Conservation (phyloP, 30 jellyfish, hydroid and myxozoan genomes). For the Pelagia noctiluca region DNA sequence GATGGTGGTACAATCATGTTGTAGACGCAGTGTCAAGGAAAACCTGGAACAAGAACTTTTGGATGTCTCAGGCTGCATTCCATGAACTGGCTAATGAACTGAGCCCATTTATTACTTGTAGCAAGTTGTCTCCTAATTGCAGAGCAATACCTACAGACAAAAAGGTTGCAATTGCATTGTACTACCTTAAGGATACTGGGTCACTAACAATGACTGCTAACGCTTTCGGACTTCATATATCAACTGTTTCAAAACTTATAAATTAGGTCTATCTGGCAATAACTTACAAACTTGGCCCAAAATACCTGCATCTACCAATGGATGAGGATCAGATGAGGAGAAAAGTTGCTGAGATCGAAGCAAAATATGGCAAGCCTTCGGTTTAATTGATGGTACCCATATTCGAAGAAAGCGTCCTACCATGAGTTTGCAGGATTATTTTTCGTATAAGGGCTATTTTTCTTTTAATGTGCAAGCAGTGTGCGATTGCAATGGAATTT, state of each 20-base stretch:
- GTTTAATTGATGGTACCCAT: slow-evolving; percentile 79
- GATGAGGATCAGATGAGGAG: slow-evolving; percentile 3
- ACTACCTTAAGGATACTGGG: slow-evolving; percentile 66
- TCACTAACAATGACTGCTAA: slow-evolving; percentile 69
- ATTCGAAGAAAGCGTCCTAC: slow-evolving; percentile 52
- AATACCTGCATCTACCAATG: slow-evolving; percentile 12
- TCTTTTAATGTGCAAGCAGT: slow-evolving; percentile 66
- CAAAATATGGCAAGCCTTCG: slow-evolving; percentile 79
- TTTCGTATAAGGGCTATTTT: slow-evolving; percentile 41
- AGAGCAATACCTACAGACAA: slow-evolving; percentile 32
- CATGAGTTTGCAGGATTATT: slow-evolving; percentile 60
- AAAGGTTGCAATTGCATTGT: slow-evolving; percentile 40
- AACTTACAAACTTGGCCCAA: slow-evolving; percentile 25
- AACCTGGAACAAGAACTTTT: slow-evolving; percentile 25
- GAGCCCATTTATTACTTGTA: slow-evolving; percentile 14
- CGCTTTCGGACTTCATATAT: slow-evolving; percentile 37
- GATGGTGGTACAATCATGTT: no score
- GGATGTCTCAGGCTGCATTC: slow-evolving; percentile 35
- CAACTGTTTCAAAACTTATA: slow-evolving; percentile 38
- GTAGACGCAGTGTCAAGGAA: slow-evolving; percentile 1
- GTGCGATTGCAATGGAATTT: slow-evolving; percentile 49
- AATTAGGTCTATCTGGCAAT: slow-evolving; percentile 39
- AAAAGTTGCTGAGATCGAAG: slow-evolving; percentile 38
- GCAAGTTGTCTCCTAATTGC: slow-evolving; percentile 34
- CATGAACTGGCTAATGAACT: slow-evolving; percentile 25